Evolutionary conservation across 2,797 vertebrate species (phyloP), one percentile per base, ranked within the genome.

Genomic region (Pagetopsis macropterus): DNA sequence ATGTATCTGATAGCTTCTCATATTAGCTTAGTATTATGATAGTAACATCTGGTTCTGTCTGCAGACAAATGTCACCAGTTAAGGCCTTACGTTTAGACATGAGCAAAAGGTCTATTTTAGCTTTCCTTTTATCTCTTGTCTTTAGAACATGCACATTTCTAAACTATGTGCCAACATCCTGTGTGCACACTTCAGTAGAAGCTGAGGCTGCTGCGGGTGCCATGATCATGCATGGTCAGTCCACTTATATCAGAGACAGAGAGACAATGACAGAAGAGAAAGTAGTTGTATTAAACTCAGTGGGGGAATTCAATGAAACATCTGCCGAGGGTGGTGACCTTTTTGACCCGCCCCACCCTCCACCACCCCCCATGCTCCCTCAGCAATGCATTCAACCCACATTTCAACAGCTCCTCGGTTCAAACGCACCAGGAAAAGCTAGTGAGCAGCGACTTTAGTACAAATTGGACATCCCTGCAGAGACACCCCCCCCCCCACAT

Each of bases 291-390:
- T 63, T 49, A 78, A 77, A 49, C 40, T 73, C 62, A 11, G 44
- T 45, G 61, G 78, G 80, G 70, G 57, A 62, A 15, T 51, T 88
- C 75, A 87, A 83, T 83, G 60, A 76, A 91, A 87, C 90, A 91
- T 92, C 88, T 90, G 89, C 83, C 75, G 68, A 14, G 83, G 83
- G 78, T 78, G 79, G 72, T 84, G 89, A 89, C 89, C 87, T 68
- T 23, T 78, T 6, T 72, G 65, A 78, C 48, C 83, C 65, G 50
- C 12, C 78, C 55, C 11, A 1, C 40, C 5, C 41, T 45, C 40
- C 4, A 45, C 46, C 44, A 43, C 61, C 37, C 55, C 62, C 40
- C 37, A 44, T 9, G 51, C 21, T 64, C 45, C 62, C 54, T 51
- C 51, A 14, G 33, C 69, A 27, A 27, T 27, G 27, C 27, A 65